Evolutionary conservation across 2,888 invertebrate genomes (phyloP).

Genomic region (Sinelater perroti): DNA sequence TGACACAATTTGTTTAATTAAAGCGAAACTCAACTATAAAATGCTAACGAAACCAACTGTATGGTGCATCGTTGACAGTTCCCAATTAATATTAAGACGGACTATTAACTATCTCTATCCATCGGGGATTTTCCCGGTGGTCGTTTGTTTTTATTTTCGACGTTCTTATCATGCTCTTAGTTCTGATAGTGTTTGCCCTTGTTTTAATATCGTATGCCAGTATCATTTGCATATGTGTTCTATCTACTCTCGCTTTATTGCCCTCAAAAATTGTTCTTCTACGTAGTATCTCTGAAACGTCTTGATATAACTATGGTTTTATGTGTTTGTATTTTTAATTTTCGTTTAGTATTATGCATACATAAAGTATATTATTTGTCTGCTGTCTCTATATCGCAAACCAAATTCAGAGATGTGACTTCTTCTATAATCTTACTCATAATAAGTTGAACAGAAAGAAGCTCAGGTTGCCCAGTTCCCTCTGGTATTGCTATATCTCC

Average conservation of each 20-base stretch:
- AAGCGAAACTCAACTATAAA: too few relatives aligned
- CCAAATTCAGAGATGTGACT: slow-evolving; percentile 1
- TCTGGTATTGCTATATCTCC: too few relatives aligned
- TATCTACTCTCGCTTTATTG: not conserved
- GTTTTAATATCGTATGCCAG: not conserved
- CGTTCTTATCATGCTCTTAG: not conserved
- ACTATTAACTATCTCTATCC: not conserved
- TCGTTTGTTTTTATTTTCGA: slow-evolving; percentile 7
- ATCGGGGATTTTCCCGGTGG: slow-evolving; percentile 2
- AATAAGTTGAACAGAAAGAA: slow-evolving; percentile 9
- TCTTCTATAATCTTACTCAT: slow-evolving; percentile 2
- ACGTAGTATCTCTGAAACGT: slow-evolving; percentile 5
- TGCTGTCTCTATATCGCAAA: not conserved
- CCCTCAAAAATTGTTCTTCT: not conserved
- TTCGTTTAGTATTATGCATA: slow-evolving; percentile 21
- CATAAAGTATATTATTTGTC: slow-evolving; percentile 4
- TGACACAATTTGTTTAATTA: too few relatives aligned
- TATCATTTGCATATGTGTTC: not conserved
- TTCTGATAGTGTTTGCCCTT: not conserved
- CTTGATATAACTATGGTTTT: slow-evolving; percentile 8
- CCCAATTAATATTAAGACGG: too few relatives aligned
- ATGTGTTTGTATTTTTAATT: slow-evolving; percentile 7
- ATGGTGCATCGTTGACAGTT: too few relatives aligned
- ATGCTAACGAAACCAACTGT: too few relatives aligned
- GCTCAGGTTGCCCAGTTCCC: slow-evolving; percentile 10